Evolutionary conservation across 1,140 invertebrate species (phyloP), one percentile per base, ranked within the genome.

Genomic region (Diabrotica virgifera): DNA sequence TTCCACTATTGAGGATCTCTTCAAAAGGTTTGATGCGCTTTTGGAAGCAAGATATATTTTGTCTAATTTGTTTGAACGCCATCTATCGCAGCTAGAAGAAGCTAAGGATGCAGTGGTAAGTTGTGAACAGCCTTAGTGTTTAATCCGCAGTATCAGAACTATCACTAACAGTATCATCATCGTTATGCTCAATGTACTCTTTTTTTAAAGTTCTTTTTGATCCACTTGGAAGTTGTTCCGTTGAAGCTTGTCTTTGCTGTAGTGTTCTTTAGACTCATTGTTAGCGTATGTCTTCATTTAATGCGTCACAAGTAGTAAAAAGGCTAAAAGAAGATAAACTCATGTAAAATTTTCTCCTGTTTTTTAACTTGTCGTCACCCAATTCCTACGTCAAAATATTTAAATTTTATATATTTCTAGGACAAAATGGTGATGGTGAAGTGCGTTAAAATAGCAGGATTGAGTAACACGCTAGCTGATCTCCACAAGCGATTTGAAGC

Each of bases 61-160:
- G 12, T 61, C 56, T 35, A 62, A 54, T 40, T 59, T 67, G n/a
- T 61, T 64, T 14, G 62, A 66, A 51, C 56, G 56, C 2, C 58
- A 66, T 24, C 57, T 67, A 35, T 62, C 60, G 6, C 63, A 63
- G 54, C 13, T 67, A 12, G 68, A 67, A 37, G 64, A 64, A 38
- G 62, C 65, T 11, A 70, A 65, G 54, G 58, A 13, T 9, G 64
- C 64, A 40, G 46, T 70, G 61, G 68, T 70, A 67, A 65, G 62
- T 37, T 37, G 46, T 1, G 12, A 11, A 51, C 12, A 51, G 1
- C 9, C 2, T 2, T 2, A 51, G 12, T 10, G 2, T 51, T 51
- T 10, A 12, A 12, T 11, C 9, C 9, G 5, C 12, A 51, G 9
- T 10, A 51, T 51, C 1, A 10, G 12, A 12, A 51, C 12, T 51